Conservation (phyloP, 2,113 vertebrate genomes). For the Vireo altiloquus region DNA sequence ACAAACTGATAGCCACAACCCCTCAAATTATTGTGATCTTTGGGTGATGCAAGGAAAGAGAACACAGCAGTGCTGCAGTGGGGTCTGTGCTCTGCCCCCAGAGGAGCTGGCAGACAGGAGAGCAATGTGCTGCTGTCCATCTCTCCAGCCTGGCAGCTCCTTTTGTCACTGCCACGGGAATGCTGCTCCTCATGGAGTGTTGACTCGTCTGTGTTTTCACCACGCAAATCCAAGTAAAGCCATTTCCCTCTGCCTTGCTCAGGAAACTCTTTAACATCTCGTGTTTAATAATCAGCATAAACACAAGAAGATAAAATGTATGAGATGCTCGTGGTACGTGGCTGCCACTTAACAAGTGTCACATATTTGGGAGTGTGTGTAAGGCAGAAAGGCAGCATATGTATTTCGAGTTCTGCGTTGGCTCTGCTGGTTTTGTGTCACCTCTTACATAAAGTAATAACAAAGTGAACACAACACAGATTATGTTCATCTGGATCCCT, state of each 20-base stretch:
- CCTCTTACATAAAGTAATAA: slow-evolving; percentile 27
- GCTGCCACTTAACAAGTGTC: slow-evolving; percentile 21
- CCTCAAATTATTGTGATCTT: neutral
- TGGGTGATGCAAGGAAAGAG: neutral
- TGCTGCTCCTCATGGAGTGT: neutral
- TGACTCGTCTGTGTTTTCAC: neutral
- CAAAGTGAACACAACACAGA: slow-evolving; percentile 25
- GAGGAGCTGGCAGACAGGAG: neutral
- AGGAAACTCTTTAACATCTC: neutral
- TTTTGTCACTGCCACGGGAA: neutral
- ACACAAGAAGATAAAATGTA: neutral
- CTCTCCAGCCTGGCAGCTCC: neutral
- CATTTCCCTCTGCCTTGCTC: neutral
- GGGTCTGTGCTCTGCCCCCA: neutral
- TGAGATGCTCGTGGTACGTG: neutral
- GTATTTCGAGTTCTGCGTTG: neutral
- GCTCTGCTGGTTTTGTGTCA: slow-evolving; percentile 20
- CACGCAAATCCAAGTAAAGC: neutral
- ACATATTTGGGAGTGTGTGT: neutral
- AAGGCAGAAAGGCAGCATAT: slow-evolving; percentile 8
- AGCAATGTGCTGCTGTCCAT: neutral
- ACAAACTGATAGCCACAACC: neutral
- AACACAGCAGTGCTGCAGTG: neutral
- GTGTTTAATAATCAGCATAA: slow-evolving; percentile 15
- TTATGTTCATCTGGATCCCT: neutral